A percentile compares a stretch with the other conserved stretches of the same genome.
Evolutionary conservation across 2,113 vertebrate species (phyloP).

Genomic region (Patagioenas fasciata): DNA sequence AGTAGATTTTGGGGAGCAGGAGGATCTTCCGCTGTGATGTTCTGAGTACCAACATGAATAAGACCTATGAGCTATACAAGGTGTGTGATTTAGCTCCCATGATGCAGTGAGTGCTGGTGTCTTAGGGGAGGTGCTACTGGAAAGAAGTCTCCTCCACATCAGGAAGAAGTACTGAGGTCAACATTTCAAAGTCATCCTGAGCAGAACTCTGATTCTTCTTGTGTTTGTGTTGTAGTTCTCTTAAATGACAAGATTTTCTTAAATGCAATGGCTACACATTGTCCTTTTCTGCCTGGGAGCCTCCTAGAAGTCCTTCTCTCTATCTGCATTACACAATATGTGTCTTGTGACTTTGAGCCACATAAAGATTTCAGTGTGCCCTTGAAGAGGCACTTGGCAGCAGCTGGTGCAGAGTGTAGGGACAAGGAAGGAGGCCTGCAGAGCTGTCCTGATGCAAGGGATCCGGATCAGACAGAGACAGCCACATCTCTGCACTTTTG

Average conservation of each 20-base stretch:
- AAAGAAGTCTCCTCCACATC: neutral
- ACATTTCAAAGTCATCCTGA: neutral
- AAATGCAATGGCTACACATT: neutral
- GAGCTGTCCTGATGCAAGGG: neutral
- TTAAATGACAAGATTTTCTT: neutral
- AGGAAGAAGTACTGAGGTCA: neutral
- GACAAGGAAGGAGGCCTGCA: neutral
- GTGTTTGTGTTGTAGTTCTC: neutral
- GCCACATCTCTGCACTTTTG: neutral
- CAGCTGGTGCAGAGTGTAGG: neutral
- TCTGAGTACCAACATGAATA: neutral
- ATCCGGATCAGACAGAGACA: neutral
- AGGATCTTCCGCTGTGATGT: neutral
- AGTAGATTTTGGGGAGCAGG: neutral
- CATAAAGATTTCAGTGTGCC: neutral
- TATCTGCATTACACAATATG: neutral
- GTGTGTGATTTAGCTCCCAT: neutral
- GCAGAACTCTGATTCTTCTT: neutral
- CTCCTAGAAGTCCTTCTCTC: neutral
- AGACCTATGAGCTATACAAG: neutral
- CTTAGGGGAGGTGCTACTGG: neutral
- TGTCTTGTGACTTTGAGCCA: neutral
- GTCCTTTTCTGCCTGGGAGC: neutral
- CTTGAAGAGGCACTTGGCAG: neutral
- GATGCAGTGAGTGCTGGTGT: neutral